Base-by-base conservation (phyloP, 2,888 invertebrate species). In the Limnephilus lunatus region DNA sequence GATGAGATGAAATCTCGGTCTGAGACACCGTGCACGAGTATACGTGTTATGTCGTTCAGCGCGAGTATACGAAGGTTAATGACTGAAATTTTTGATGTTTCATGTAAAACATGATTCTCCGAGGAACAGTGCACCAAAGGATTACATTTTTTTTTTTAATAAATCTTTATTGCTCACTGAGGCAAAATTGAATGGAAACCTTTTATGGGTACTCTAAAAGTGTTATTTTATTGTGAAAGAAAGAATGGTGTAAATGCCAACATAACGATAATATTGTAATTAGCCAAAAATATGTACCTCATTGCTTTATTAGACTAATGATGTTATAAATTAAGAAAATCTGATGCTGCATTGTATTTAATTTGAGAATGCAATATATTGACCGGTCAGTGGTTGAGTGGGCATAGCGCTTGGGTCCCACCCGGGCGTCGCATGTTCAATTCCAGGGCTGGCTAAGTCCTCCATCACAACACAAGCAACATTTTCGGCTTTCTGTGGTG, bases 241-340 rank as follows among this genome's bases (percentile, higher is more conserved):
- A 68, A 68, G 19, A 68, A 25, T 7, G 19, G 19, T 25, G 7
- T 68, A 68, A 68, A 25, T 68, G 19, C 25, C 68, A 68, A 68
- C 68, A 7, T 53, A 15, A 53, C 1, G 25, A 7, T 25, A 68
- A 89, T 30, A 81, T 90, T 85, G 68, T 68, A 91, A 87, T 91
- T 89, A 90, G 91, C 89, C 91, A 92, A 85, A 92, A 81, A 93
- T 93, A 92, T 92, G 93, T 92, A 93, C 92, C 91, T 92, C 87
- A 82, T 92, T 92, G 93, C 93, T 93, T 93, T 88, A 88, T 88
- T 88, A 88, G 88, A 80, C 31, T 83, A 83, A 83, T 68, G 68
- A 25, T 68, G 25, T 68, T 7, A 68, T 68, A 3, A 68, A 68
- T 68, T 7, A 25, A 68, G 68, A 19, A 19, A 68, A 68, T 19